Base-by-base conservation (phyloP, 2,888 invertebrate genomes). In the Eilema griseolum region DNA sequence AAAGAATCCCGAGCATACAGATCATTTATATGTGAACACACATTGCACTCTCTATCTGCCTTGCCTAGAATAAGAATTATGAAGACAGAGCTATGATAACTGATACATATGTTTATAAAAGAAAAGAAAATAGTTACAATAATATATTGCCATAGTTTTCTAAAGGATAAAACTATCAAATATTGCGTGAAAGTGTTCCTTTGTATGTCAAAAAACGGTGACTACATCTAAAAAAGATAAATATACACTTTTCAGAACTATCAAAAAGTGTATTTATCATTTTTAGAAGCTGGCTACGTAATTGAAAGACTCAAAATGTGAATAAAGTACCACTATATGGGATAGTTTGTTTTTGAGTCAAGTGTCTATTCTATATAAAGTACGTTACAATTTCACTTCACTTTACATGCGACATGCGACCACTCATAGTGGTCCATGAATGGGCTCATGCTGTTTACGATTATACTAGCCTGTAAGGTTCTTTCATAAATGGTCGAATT, bases 401-500 rank as follows among this genome's bases (percentile, higher is more conserved):
- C 66, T 63, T 59, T n/a, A n/a, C n/a, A n/a, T n/a, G n/a, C n/a
- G n/a, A 31, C 70, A 28, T 61, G 31, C 70, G 61, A 67, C 81
- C 74, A 82, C 65, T 14, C 23, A 14, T 61, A 66, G 57, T 68
- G 72, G 57, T 56, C 71, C 66, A 24, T 73, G 57, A 23, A 33
- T 10, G n/a, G 46, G 59, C 37, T 60, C 46, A 41, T 64, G 8
- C 61, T 69, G 70, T 73, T 68, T 37, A 24, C 68, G 56, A 61
- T 10, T 66, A 61, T 71, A 67, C 63, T 60, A 31, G 61, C 31
- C 66, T 78, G 72, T 76, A 76, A 72, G 69, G 87, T 52, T 82
- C 82, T 73, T 65, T 69, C 46, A 78, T 69, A 52, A 74, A 60
- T 84, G 84, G 86, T 41, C 67, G 70, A 63, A 41, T 69, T 66